Evolutionary conservation across 1,140 invertebrate genomes (phyloP).

Genomic region (Aphelinus certus): DNA sequence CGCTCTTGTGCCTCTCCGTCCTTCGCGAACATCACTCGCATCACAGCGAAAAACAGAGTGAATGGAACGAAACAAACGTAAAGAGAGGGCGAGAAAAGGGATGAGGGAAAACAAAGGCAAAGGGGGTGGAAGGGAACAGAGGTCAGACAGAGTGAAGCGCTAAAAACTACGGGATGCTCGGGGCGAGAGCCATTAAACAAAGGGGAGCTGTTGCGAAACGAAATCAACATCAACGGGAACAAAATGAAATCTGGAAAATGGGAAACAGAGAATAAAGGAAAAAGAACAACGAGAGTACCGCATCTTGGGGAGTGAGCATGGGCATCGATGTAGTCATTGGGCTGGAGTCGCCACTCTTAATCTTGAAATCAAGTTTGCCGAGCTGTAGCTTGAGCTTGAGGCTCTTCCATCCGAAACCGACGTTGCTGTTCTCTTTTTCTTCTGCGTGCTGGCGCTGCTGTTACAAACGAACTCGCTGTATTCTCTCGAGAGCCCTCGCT

Average conservation of each 20-base stretch:
- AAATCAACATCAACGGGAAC: background rate
- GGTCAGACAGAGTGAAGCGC: background rate
- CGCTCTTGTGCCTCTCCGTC: no score
- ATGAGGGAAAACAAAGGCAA: no score
- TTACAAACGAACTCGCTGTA: conserved; percentile 32
- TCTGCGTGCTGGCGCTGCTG: conserved; percentile 44
- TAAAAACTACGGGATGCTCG: background rate
- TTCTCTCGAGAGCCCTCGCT: background rate
- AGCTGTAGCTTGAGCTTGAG: conserved; percentile 83
- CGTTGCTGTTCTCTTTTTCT: background rate
- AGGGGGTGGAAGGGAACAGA: no score
- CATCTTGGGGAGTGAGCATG: conserved; percentile 57
- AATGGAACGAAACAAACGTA: no score
- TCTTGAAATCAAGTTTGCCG: conserved; percentile 81
- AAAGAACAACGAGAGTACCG: conserved; percentile 59
- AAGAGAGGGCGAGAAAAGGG: no score
- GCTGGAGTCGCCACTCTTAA: conserved; percentile 75
- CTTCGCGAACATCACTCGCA: no score
- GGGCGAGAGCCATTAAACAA: background rate
- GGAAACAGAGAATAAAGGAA: background rate
- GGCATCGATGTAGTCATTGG: conserved; percentile 64
- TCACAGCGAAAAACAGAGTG: no score
- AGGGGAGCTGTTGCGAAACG: background rate
- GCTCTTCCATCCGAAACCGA: conserved; percentile 69
- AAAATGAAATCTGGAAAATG: background rate